Base-by-base conservation (phyloP, 2,888 invertebrate genomes). In the Campaea margaritaria region DNA sequence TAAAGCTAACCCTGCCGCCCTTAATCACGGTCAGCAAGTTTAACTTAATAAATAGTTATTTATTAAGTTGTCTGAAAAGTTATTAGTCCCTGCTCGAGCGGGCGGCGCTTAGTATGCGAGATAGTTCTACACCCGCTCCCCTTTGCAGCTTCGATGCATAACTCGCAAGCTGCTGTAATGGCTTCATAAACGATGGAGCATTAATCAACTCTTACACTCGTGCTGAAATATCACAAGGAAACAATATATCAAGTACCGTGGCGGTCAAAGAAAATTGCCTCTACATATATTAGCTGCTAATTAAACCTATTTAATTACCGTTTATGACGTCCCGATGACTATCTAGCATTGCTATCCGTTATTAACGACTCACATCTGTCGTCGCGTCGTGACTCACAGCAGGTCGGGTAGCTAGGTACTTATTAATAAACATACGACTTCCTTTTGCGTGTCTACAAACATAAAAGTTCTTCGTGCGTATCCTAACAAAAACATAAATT, bases 381-480 rank as follows among this genome's bases (percentile, higher is more conserved):
- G 56, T 75, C 72, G 68, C 38, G 21, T 39, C 72, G 76, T 89
- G 87, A 89, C 81, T 87, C 85, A 89, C 75, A 70, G 71, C 78
- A 78, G 49, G 68, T 79, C 80, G 77, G 75, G 75, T 46, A 50
- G n/a, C n/a, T n/a, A n/a, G 36, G 31, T 78, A 78, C 80, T 85
- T 86, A 87, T 84, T 87, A 87, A 86, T 87, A 87, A 85, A 85
- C 81, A 85, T 81, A 84, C 76, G 81, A 89, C 87, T 90, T 91
- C 89, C 90, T 90, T 87, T 91, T 75, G 91, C 91, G 91, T 91
- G 91, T 80, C 76, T 75, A 79, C 74, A 75, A 78, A 86, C 89
- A 91, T 91, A 91, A 91, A 92, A 91, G 80, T 87, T 89, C 78
- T 84, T 87, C 89, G 83, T 91, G 91, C 89, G 89, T 91, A 89